These are phyloP conservation scores for Tetragonula carbonaria DNA, from an alignment of 2,888 invertebrate genomes.

Conservation along the genomic window DNA sequence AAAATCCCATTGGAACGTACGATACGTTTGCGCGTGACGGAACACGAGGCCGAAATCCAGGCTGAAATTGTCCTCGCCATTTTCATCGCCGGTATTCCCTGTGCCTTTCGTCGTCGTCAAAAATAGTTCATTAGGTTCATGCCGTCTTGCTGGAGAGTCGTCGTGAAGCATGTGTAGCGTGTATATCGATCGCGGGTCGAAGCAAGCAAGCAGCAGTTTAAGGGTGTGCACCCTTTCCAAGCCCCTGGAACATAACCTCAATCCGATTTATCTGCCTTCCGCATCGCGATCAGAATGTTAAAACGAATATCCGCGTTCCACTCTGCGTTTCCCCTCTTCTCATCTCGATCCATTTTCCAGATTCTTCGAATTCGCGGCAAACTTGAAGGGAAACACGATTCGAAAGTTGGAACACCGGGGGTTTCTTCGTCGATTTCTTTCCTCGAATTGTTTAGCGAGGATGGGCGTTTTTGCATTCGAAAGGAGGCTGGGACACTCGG, in stretches of 20 bases:
- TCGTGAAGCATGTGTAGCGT: conserved; percentile 15
- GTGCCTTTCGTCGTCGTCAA: conserved; percentile 1
- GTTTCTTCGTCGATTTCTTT: background rate
- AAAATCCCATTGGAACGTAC: background rate
- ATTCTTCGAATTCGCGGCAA: conserved; percentile 31
- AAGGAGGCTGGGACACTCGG: background rate
- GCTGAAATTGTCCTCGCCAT: conserved; percentile 5
- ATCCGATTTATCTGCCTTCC: conserved; percentile 65
- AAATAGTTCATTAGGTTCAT: conserved; percentile 38
- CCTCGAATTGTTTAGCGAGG: conserved; percentile 30
- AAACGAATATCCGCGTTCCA: conserved; percentile 44
- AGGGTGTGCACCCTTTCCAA: conserved; percentile 36
- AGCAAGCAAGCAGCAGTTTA: conserved; percentile 20
- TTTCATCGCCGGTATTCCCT: background rate
- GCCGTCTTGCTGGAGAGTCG: conserved; percentile 43
- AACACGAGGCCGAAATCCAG: background rate
- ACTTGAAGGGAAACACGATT: conserved; percentile 24
- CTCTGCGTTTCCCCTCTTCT: conserved; percentile 8
- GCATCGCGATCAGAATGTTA: conserved; percentile 59
- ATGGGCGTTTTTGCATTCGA: conserved; percentile 11
- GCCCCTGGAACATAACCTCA: conserved; percentile 59
- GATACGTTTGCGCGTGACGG: background rate
- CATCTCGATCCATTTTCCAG: conserved; percentile 16
- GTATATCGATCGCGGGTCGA: conserved; percentile 55
- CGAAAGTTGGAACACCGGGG: conserved; percentile 19